phyloP scores from a whole-genome alignment of 2,113 vertebrate species.

The Pogona vitticeps region DNA sequence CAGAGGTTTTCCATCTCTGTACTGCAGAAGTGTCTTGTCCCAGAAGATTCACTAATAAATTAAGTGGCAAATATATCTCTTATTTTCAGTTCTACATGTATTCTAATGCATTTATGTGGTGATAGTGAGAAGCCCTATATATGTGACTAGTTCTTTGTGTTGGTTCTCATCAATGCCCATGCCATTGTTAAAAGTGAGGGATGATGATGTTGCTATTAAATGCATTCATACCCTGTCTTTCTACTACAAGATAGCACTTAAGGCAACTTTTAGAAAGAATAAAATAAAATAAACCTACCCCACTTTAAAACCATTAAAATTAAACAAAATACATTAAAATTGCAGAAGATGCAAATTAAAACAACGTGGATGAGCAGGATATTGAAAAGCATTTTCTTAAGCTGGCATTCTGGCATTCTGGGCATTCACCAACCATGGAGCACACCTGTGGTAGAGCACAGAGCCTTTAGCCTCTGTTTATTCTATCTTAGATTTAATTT shows the following conservation, averaged over 20 bases:
- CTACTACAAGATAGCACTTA: background rate
- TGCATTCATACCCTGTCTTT: no score
- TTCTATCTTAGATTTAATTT: no score
- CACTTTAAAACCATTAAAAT: no score
- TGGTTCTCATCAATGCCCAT: background rate
- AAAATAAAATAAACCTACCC: background rate
- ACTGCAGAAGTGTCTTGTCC: background rate
- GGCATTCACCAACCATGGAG: background rate
- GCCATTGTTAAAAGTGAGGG: background rate
- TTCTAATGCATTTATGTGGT: background rate
- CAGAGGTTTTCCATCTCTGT: background rate
- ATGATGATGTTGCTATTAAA: no score
- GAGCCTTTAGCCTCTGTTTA: no score
- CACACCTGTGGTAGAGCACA: background rate
- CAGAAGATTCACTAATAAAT: background rate
- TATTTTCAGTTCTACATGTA: background rate
- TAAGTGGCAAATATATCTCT: background rate
- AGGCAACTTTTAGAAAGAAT: background rate
- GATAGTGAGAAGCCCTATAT: background rate
- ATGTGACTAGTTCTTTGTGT: background rate
- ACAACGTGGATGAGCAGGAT: no score
- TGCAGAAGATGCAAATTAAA: no score
- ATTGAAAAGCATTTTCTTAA: no score
- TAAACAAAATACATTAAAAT: no score
- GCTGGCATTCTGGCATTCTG: no score